Evolutionary conservation across 2,888 invertebrate genomes (phyloP).

Genomic region (Choreutis nemorana): DNA sequence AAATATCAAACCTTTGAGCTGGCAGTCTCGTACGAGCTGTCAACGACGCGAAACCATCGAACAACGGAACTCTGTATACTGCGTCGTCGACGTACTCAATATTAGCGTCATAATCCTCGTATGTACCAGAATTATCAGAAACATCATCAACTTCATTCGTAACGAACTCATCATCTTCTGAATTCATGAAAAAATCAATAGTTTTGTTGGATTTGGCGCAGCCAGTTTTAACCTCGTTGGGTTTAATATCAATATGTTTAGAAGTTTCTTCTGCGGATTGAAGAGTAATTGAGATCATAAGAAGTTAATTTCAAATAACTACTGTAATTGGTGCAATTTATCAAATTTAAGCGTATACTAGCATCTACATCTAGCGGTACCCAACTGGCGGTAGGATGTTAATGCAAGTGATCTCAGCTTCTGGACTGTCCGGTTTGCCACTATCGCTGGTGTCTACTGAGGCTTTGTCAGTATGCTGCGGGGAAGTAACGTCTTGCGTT

Average conservation of each 20-base stretch:
- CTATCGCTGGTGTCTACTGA: slow-evolving; percentile 55
- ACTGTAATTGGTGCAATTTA: slow-evolving; percentile 10
- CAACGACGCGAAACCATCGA: slow-evolving; percentile 46
- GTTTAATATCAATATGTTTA: too few relatives aligned
- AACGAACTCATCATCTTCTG: slow-evolving; percentile 27
- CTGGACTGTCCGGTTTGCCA: slow-evolving; percentile 55
- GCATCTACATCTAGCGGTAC: slow-evolving; percentile 44
- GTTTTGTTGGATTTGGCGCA: too few relatives aligned
- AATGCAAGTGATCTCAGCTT: slow-evolving; percentile 46
- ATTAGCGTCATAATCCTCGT: slow-evolving; percentile 37
- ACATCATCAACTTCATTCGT: slow-evolving; percentile 37
- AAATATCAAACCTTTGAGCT: slow-evolving; percentile 51
- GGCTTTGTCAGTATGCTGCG: slow-evolving; percentile 35
- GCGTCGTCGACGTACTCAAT: slow-evolving; percentile 29
- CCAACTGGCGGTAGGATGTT: slow-evolving; percentile 53
- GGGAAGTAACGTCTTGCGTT: slow-evolving; percentile 24
- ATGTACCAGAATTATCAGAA: slow-evolving; percentile 25
- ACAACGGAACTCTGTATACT: slow-evolving; percentile 42
- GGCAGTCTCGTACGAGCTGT: slow-evolving; percentile 42
- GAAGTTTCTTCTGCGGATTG: too few relatives aligned
- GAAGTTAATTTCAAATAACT: neutral
- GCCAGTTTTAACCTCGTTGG: too few relatives aligned
- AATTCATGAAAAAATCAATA: too few relatives aligned
- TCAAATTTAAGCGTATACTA: slow-evolving; percentile 19
- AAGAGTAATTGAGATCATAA: too few relatives aligned